Conservation (phyloP, 1,140 invertebrate species). For the Catajapyx aquilonaris region DNA sequence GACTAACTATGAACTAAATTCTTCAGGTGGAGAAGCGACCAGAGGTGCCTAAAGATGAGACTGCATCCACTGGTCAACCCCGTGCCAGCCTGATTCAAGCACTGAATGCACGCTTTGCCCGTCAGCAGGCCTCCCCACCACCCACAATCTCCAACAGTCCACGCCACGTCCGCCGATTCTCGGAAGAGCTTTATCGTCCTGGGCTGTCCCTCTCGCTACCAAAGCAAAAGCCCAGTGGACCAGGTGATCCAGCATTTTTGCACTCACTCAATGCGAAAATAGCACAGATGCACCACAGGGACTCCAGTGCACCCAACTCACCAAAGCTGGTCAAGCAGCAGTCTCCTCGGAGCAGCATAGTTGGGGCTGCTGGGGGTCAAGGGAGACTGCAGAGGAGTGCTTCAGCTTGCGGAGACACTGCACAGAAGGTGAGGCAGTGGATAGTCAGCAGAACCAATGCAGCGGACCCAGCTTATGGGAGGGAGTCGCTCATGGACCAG, state of each 20-base stretch:
- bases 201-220: conserved; percentile 7
- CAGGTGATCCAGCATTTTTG: conserved; percentile 13
- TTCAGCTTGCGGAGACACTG: conserved; percentile 13
- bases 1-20: too few species aligned
- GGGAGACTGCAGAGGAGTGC: not conserved
- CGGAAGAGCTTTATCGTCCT: conserved; percentile 11
- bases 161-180: conserved; percentile 11
- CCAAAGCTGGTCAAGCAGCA: conserved; percentile 1
- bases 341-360: conserved; percentile 27
- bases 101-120: not conserved
- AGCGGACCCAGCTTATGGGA: conserved; percentile 28
- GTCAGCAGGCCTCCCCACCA: not conserved
- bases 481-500: conserved; percentile 65
- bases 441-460: conserved; percentile 28
- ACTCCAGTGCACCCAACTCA: conserved; percentile 4
- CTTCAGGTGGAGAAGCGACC: too few species aligned
- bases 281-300: conserved; percentile 10
- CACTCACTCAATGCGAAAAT: conserved; percentile 16
- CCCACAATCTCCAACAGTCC: conserved; percentile 3
- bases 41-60: too few species aligned
- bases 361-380: conserved; percentile 7
- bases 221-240: conserved; percentile 9
- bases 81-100: not conserved
- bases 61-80: not conserved
- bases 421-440: conserved; percentile 42